phyloP scores from a whole-genome alignment of 1,140 invertebrate species.

The Subanguina moxae region DNA sequence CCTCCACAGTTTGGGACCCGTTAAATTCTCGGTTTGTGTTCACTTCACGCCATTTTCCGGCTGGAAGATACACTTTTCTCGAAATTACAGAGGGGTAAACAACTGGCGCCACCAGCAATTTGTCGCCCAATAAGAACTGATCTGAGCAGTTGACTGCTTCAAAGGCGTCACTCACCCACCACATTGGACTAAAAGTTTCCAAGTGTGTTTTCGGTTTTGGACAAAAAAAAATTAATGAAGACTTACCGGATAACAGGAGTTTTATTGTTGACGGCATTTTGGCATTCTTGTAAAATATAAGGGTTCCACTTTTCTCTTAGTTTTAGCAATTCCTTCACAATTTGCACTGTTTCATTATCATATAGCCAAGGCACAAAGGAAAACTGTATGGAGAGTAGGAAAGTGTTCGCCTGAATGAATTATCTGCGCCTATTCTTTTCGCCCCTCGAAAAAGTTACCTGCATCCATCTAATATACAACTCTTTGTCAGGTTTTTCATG shows the following conservation, averaged over 20 bases:
- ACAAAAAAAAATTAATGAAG: not conserved
- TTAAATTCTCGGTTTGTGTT: slow-evolving; percentile 15
- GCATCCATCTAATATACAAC: slow-evolving; percentile 83
- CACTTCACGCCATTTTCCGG: slow-evolving; percentile 34
- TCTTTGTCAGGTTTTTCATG: slow-evolving; percentile 68
- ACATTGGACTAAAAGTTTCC: slow-evolving; percentile 37
- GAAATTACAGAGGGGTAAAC: slow-evolving; percentile 50
- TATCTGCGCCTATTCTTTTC: not conserved
- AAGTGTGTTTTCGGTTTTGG: not conserved
- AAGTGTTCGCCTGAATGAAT: slow-evolving; percentile 67
- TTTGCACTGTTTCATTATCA: slow-evolving; percentile 68
- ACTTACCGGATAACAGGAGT: slow-evolving; percentile 63
- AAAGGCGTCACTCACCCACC: slow-evolving; percentile 33
- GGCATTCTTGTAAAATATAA: slow-evolving; percentile 64
- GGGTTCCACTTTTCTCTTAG: slow-evolving; percentile 70
- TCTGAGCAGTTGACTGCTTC: slow-evolving; percentile 42
- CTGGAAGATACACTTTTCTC: slow-evolving; percentile 59
- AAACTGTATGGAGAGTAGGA: slow-evolving; percentile 81
- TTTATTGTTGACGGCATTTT: slow-evolving; percentile 71
- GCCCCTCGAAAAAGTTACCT: slow-evolving; percentile 61
- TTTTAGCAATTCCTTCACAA: slow-evolving; percentile 68
- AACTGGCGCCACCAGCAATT: slow-evolving; percentile 60
- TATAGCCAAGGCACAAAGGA: slow-evolving; percentile 82
- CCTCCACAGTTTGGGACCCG: not conserved
- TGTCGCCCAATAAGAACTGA: slow-evolving; percentile 61